Conservation (phyloP, 2,797 vertebrate species). For the Acanthurus lineatus region DNA sequence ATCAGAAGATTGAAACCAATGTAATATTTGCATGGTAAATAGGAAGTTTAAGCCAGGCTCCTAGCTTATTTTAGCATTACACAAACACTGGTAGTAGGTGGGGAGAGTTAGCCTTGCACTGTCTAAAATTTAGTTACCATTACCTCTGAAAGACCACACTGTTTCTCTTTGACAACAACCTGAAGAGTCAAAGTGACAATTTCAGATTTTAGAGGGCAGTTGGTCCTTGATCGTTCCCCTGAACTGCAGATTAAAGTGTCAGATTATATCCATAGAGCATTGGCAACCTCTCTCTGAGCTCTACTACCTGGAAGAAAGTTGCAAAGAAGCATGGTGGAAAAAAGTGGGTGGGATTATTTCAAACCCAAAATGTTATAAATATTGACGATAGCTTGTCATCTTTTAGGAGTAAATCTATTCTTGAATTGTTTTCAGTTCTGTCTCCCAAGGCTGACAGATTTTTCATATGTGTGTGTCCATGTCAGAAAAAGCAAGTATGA, state of each 20-base stretch:
- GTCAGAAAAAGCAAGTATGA: neutral
- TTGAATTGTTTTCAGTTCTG: slow-evolving; percentile 20
- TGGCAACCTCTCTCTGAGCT: slow-evolving; percentile 19
- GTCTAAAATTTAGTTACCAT: neutral
- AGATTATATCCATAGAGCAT: slow-evolving; percentile 46
- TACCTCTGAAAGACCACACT: neutral
- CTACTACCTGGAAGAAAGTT: slow-evolving; percentile 5
- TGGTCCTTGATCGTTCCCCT: slow-evolving; percentile 38
- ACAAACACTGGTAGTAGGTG: neutral
- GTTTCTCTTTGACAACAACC: neutral
- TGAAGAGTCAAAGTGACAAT: neutral
- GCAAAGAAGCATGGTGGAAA: neutral
- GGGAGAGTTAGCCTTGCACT: neutral
- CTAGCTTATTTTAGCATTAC: neutral
- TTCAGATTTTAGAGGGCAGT: too few species aligned
- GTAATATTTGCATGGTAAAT: neutral
- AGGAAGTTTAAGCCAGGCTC: neutral
- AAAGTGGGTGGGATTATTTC: neutral
- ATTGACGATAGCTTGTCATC: slow-evolving; percentile 12
- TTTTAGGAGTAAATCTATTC: slow-evolving; percentile 14
- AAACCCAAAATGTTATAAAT: slow-evolving; percentile 32
- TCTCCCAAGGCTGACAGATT: neutral
- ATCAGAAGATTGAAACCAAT: neutral
- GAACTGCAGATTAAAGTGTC: slow-evolving; percentile 72
- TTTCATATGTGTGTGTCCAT: neutral